Percentiles rank a stretch among this genome's conserved stretches.
These are phyloP conservation scores for Trachelus stipa DNA, from an alignment of 2,888 invertebrate species.

Conservation along the genomic window DNA sequence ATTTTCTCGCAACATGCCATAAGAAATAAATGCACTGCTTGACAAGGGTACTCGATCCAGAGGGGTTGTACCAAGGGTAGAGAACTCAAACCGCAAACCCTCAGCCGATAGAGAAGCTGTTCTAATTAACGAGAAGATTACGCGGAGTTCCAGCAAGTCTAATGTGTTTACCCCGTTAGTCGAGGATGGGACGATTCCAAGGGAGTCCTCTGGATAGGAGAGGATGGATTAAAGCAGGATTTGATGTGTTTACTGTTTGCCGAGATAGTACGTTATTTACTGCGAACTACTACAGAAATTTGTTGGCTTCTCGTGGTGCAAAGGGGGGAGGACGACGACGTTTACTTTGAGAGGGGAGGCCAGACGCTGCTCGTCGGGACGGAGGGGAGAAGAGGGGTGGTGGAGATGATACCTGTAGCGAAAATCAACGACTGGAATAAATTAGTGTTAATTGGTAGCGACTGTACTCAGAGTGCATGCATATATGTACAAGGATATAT, in stretches of 20 bases:
- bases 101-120: background rate
- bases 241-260: constrained; percentile 5
- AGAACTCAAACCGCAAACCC: background rate
- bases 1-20: background rate
- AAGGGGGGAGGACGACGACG: background rate
- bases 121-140: constrained; percentile 9
- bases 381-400: too few relatives aligned
- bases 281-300: constrained; percentile 1
- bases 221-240: background rate
- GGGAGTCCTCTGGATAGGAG: background rate
- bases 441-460: background rate
- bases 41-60: background rate
- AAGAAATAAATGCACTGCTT: background rate
- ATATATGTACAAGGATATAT: too few relatives aligned
- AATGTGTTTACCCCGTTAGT: constrained; percentile 7
- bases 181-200: background rate
- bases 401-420: background rate
- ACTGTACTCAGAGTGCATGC: background rate
- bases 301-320: background rate
- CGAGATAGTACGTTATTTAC: background rate
- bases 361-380: background rate
- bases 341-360: background rate
- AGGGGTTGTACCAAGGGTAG: background rate
- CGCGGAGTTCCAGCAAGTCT: background rate
- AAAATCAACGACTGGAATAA: background rate